Conservation (phyloP, 2,888 invertebrate genomes). For the Halictus ligatus region DNA sequence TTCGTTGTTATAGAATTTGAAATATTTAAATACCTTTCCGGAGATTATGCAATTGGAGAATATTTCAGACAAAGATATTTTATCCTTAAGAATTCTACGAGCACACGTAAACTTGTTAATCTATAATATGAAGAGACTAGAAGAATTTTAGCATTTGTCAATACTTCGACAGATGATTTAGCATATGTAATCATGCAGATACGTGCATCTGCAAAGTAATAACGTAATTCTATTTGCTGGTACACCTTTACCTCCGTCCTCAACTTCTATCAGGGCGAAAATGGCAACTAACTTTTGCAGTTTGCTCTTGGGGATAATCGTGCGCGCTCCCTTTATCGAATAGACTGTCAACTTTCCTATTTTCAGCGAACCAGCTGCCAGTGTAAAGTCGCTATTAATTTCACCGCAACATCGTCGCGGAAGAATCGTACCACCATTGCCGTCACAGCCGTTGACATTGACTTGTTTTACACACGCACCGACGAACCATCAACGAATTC, state of each 20-base stretch:
- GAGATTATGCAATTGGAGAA: not conserved
- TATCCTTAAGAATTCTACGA: not conserved
- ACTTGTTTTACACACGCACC: not conserved
- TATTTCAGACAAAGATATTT: not conserved
- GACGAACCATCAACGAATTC: not conserved
- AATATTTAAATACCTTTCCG: not conserved
- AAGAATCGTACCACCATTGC: not conserved
- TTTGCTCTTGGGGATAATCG: slow-evolving; percentile 46
- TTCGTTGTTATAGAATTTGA: not conserved
- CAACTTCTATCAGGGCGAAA: slow-evolving; percentile 36
- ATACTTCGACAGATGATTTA: not conserved
- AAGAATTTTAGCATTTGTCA: not conserved
- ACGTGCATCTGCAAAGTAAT: not conserved
- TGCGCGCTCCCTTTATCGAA: slow-evolving; percentile 8
- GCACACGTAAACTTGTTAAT: not conserved
- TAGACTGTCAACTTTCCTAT: not conserved
- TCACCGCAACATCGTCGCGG: not conserved
- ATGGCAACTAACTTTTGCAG: slow-evolving; percentile 6
- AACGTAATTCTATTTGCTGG: not conserved
- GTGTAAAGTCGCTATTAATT: not conserved
- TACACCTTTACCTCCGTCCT: slow-evolving; percentile 25
- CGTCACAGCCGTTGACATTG: not conserved
- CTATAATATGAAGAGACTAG: not conserved
- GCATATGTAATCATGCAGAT: not conserved
- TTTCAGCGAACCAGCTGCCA: not conserved